Evolutionary conservation across 2,797 vertebrate species (phyloP), one percentile per base, ranked within the genome.

Genomic region (Channa striata): DNA sequence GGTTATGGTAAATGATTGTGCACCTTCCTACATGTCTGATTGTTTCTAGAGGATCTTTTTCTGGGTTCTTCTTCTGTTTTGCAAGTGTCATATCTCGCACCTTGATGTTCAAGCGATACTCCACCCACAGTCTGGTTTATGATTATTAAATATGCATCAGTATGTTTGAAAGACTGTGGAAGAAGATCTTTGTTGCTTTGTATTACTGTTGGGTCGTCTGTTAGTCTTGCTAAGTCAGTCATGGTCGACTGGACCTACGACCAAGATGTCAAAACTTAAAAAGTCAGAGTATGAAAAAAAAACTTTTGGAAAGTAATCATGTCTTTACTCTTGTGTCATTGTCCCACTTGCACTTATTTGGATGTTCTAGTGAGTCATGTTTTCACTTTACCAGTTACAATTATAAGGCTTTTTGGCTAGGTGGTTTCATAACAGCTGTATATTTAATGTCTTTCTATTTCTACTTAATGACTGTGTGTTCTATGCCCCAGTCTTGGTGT

Each of bases 381-480:
- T 21, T 68, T 33, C 47, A 43, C n/a, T 72, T 73, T 82, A 66
- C 70, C 43, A 64, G 17, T 23, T 17, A 49, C 21, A 51, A 50
- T 42, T 56, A 33, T 69, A 61, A 67, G 44, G 33, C 48, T 10
- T 60, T 68, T 65, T 73, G 61, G 72, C 44, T 57, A 21, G 10
- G 14, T 43, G 33, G 51, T 71, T 37, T 43, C 8, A 20, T 11
- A 68, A 59, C 58, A 67, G 59, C 63, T 72, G 56, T 51, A 67
- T 36, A 11, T 77, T 73, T 72, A 71, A 75, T 77, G 50, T 67
- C 43, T 73, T 73, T 80, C 53, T 72, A 47, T 80, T 72, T 85
- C 59, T 58, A 42, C 58, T 68, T 59, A 67, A 48, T 59, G 42
- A 6, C 44, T 58, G 37, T 39, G 8, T 19, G 74, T 33, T 70